phyloP scores from a whole-genome alignment of 2,888 invertebrate species.

The Hirtodrosophila alboralis region DNA sequence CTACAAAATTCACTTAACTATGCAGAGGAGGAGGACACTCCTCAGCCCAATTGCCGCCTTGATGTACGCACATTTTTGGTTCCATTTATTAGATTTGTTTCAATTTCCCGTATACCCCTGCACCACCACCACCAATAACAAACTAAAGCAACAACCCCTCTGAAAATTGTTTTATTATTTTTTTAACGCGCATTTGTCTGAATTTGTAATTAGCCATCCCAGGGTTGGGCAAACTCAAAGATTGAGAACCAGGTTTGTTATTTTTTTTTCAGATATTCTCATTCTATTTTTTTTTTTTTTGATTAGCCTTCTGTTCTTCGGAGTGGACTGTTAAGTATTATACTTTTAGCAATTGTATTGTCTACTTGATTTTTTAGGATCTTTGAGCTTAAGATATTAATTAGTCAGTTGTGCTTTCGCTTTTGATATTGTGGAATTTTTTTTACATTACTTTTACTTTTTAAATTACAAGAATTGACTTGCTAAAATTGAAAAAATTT shows the following conservation, averaged over 20 bases:
- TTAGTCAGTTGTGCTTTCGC: no score
- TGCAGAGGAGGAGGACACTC: no score
- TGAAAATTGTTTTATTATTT: constrained; percentile 46
- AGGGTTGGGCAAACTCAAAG: constrained; percentile 23
- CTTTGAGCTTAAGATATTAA: no score
- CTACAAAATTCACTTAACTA: constrained; percentile 69
- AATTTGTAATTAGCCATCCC: constrained; percentile 68
- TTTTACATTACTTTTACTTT: no score
- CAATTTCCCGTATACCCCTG: constrained; percentile 58
- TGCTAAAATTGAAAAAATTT: no score
- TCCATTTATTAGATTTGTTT: constrained; percentile 81
- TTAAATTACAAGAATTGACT: no score
- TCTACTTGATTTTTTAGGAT: no score
- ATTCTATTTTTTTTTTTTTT: constrained; percentile 2
- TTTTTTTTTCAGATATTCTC: constrained; percentile 1
- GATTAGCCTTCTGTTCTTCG: neutral
- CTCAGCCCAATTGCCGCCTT: constrained; percentile 32
- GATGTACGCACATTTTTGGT: constrained; percentile 79
- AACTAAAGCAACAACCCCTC: constrained; percentile 31
- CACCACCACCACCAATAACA: constrained; percentile 1
- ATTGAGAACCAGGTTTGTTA: constrained; percentile 33
- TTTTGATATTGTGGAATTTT: no score
- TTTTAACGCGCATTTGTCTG: constrained; percentile 50
- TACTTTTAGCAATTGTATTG: no score
- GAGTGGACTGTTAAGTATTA: neutral